These are phyloP conservation scores for Spatulosminthurus flaviceps DNA, from an alignment of 2,888 invertebrate species.

Conservation along the genomic window DNA sequence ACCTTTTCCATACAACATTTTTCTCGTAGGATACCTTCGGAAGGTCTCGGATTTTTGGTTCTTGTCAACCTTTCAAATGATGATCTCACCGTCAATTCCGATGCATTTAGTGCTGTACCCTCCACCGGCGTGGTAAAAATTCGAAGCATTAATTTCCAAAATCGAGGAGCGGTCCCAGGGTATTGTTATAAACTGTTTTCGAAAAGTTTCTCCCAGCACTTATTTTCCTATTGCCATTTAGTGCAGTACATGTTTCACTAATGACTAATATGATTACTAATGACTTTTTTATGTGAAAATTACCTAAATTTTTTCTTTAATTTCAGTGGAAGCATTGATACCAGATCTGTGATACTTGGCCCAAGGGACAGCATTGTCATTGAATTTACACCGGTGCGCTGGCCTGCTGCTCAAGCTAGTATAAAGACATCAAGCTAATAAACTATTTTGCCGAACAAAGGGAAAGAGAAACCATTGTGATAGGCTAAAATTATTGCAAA, in stretches of 20 bases:
- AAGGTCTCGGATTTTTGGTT: conserved; percentile 11
- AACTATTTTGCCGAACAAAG: no score
- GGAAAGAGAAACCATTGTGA: no score
- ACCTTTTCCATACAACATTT: no score
- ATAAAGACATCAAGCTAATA: no score
- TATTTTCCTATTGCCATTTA: no score
- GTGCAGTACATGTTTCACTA: no score
- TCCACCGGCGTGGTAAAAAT: conserved; percentile 27
- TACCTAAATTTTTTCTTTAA: conserved; percentile 24
- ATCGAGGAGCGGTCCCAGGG: conserved; percentile 30
- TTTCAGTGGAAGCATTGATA: conserved; percentile 48
- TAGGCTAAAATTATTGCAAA: no score
- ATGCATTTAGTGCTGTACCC: conserved; percentile 36
- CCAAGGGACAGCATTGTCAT: conserved; percentile 53
- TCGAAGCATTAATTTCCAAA: conserved; percentile 48
- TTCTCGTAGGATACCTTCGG: neutral
- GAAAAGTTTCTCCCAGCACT: no score
- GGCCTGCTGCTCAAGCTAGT: no score
- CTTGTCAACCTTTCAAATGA: neutral
- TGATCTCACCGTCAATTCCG: conserved; percentile 29
- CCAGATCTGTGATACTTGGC: conserved; percentile 47
- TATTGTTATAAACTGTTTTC: no score
- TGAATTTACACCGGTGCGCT: neutral
- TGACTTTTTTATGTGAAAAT: no score
- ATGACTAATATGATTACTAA: no score